Conservation (phyloP, 1,140 invertebrate genomes). For the Cydia fagiglandana region DNA sequence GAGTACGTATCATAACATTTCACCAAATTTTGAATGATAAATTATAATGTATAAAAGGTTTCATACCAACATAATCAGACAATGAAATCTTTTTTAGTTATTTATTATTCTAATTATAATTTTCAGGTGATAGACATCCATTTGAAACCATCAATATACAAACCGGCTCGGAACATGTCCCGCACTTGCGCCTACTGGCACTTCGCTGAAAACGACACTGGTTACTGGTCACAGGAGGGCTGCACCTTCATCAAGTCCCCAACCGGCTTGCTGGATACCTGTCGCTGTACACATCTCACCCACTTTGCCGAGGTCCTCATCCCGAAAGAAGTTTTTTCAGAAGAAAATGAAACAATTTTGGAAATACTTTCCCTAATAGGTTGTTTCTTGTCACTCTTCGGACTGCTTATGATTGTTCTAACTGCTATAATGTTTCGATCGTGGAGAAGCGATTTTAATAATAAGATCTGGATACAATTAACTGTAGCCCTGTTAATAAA, state of each 20-base stretch:
- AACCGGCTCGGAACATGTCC: constrained; percentile 34
- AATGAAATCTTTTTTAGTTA: too few species aligned
- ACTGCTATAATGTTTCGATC: constrained; percentile 50
- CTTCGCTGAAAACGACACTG: constrained; percentile 38
- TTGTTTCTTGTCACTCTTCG: constrained; percentile 50
- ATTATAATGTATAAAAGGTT: too few species aligned
- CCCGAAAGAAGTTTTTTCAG: constrained; percentile 35
- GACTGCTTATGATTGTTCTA: constrained; percentile 47
- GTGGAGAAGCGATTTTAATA: constrained; percentile 55
- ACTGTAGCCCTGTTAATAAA: constrained; percentile 46
- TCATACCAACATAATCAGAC: too few species aligned
- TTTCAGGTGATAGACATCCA: constrained; percentile 43
- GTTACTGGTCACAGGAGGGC: constrained; percentile 50
- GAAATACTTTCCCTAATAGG: constrained; percentile 50
- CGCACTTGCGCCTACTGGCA: constrained; percentile 54
- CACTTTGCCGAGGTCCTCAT: constrained; percentile 56
- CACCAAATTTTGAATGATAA: too few species aligned
- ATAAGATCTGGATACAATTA: constrained; percentile 56
- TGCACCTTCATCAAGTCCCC: constrained; percentile 37
- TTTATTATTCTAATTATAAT: not conserved
- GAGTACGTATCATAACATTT: too few species aligned
- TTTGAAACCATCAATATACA: constrained; percentile 38
- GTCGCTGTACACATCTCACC: constrained; percentile 55
- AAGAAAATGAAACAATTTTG: constrained; percentile 39
- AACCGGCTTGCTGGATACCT: constrained; percentile 42